A percentile compares a stretch with the other conserved stretches of the same genome.
Evolutionary conservation across 1,140 invertebrate species (phyloP).

Genomic region (Gonioctena quinquepunctata): DNA sequence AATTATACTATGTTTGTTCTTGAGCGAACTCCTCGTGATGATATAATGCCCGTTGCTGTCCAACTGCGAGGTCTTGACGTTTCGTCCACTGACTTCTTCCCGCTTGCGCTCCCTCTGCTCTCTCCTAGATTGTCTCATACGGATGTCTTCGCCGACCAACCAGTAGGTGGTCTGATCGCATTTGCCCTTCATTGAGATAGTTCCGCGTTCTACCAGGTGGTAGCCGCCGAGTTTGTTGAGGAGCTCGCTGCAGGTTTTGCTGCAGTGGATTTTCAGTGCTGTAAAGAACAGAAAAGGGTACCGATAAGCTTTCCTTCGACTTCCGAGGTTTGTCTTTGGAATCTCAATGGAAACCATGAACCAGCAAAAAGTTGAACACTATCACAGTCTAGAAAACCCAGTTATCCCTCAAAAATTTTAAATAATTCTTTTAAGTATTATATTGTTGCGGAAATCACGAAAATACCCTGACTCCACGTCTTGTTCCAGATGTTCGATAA

Average conservation of each 20-base stretch:
- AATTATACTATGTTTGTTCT: slow-evolving; percentile 56
- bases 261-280: slow-evolving; percentile 87
- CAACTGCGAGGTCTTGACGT: slow-evolving; percentile 27
- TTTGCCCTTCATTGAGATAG: slow-evolving; percentile 86
- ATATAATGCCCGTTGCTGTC: slow-evolving; percentile 45
- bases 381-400: too few species aligned
- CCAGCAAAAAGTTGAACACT: too few species aligned
- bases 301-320: too few species aligned
- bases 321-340: too few species aligned
- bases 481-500: too few species aligned
- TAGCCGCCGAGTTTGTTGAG: slow-evolving; percentile 82
- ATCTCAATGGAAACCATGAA: too few species aligned
- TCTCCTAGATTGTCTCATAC: slow-evolving; percentile 60
- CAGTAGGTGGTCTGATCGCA: slow-evolving; percentile 85
- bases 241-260: slow-evolving; percentile 71
- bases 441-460: too few species aligned
- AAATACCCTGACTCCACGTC: too few species aligned
- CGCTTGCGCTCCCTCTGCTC: slow-evolving; percentile 59
- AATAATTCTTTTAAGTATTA: too few species aligned
- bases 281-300: too few species aligned
- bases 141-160: slow-evolving; percentile 76
- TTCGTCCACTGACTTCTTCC: slow-evolving; percentile 41
- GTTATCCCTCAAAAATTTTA: too few species aligned
- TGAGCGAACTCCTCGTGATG: slow-evolving; percentile 67
- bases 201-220: slow-evolving; percentile 73